phyloP scores from a whole-genome alignment of 2,797 vertebrate species.

The Manis pentadactyla region DNA sequence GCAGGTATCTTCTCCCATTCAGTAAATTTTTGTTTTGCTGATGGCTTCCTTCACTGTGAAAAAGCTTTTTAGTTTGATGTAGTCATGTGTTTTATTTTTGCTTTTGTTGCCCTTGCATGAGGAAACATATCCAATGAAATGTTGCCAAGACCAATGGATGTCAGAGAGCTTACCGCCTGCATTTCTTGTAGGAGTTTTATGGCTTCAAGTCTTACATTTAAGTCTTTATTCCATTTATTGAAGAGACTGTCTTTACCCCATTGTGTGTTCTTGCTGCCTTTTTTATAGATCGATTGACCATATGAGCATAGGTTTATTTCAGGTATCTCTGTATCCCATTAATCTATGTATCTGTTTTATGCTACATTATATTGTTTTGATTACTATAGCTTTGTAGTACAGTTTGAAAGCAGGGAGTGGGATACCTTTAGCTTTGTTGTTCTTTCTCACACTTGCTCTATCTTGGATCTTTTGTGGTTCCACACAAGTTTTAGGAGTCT shows the following conservation, averaged over 20 bases:
- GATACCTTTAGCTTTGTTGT: background rate
- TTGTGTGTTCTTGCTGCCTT: background rate
- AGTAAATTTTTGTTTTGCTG: background rate
- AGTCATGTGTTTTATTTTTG: background rate
- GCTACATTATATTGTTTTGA: background rate
- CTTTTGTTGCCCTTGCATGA: background rate
- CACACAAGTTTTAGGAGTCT: background rate
- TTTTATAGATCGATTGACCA: background rate
- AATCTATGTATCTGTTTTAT: background rate
- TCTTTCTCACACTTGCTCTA: background rate
- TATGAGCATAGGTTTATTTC: background rate
- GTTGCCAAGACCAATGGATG: background rate
- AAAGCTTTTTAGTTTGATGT: background rate
- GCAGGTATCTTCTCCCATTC: background rate
- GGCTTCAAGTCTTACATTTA: background rate
- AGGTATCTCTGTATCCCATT: background rate
- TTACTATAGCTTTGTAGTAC: background rate
- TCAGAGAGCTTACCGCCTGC: background rate
- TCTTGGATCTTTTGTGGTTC: background rate
- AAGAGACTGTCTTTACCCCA: background rate
- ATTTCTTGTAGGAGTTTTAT: background rate
- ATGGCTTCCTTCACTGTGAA: background rate
- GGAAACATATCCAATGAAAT: background rate
- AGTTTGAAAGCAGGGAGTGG: background rate
- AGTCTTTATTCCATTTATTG: background rate